phyloP scores from a whole-genome alignment of 1,140 invertebrate species.

The Hestina assimilis region DNA sequence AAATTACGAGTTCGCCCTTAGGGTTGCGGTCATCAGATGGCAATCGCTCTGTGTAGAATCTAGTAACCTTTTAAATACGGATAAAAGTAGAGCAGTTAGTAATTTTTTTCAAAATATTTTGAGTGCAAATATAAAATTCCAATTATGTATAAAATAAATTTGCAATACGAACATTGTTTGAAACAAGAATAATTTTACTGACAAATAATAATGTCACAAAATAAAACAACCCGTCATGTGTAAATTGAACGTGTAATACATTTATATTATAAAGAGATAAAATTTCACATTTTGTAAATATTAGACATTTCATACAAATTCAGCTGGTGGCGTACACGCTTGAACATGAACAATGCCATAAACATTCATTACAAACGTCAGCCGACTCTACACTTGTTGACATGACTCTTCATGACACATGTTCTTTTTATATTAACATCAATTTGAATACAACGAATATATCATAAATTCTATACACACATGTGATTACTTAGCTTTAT shows the following conservation, averaged over 20 bases:
- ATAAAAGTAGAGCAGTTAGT: too few species aligned
- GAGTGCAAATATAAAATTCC: too few species aligned
- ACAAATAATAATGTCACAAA: conserved; percentile 17
- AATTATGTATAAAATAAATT: too few species aligned
- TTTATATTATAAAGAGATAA: conserved; percentile 77
- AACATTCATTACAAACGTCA: conserved; percentile 40
- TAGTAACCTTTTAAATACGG: too few species aligned
- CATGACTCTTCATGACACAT: conserved; percentile 3
- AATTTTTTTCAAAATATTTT: too few species aligned
- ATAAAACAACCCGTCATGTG: conserved; percentile 48
- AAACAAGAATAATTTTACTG: too few species aligned
- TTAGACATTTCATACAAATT: conserved; percentile 66
- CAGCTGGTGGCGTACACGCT: conserved; percentile 48
- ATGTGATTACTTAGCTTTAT: neutral
- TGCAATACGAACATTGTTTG: too few species aligned
- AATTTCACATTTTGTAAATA: conserved; percentile 76
- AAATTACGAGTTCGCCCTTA: too few species aligned
- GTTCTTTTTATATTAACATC: conserved; percentile 13
- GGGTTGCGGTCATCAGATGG: too few species aligned
- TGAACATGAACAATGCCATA: conserved; percentile 40
- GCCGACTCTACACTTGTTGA: too few species aligned
- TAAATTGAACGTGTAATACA: conserved; percentile 75
- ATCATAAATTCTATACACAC: neutral
- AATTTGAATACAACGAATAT: conserved; percentile 13
- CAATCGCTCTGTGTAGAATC: too few species aligned